phyloP scores from a whole-genome alignment of 2,113 vertebrate species.

The Hyperopisus bebe region DNA sequence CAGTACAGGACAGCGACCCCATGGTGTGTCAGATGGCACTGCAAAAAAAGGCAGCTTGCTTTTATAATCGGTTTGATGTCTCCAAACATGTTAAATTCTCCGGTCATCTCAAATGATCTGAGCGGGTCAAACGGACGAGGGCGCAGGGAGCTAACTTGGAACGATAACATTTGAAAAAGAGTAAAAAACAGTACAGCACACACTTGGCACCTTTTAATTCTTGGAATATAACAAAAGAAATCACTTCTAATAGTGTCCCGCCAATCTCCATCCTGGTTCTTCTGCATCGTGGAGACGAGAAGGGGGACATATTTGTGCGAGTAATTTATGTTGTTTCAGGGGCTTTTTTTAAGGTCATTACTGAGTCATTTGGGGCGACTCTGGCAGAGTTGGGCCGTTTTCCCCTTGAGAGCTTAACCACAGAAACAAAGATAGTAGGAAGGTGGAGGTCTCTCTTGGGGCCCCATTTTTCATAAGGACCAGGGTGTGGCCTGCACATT shows the following conservation, averaged over 20 bases:
- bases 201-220: constrained; percentile 36
- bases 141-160: constrained; percentile 36
- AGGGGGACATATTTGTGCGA: constrained; percentile 38
- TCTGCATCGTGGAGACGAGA: constrained; percentile 24
- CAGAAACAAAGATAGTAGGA: constrained; percentile 40
- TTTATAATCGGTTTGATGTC: neutral
- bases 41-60: neutral
- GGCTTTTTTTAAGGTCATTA: constrained; percentile 45
- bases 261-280: constrained; percentile 33
- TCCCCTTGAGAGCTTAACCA: constrained; percentile 37
- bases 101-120: neutral
- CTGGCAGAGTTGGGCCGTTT: constrained; percentile 33
- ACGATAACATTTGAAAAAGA: constrained; percentile 30
- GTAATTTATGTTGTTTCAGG: constrained; percentile 55
- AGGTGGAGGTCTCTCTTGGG: constrained; percentile 35
- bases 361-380: constrained; percentile 37
- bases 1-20: neutral
- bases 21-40: neutral
- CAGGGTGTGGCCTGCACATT: neutral
- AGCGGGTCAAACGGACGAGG: neutral
- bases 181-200: constrained; percentile 27
- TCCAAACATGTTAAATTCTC: neutral
- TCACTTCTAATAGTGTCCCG: constrained; percentile 41
- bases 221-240: constrained; percentile 20
- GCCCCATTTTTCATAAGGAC: neutral